Percentiles rank a stretch among this genome's conserved stretches.
These are phyloP conservation scores for Cynocephalus volans DNA, from an alignment of 2,113 vertebrate species.

Conservation along the genomic window DNA sequence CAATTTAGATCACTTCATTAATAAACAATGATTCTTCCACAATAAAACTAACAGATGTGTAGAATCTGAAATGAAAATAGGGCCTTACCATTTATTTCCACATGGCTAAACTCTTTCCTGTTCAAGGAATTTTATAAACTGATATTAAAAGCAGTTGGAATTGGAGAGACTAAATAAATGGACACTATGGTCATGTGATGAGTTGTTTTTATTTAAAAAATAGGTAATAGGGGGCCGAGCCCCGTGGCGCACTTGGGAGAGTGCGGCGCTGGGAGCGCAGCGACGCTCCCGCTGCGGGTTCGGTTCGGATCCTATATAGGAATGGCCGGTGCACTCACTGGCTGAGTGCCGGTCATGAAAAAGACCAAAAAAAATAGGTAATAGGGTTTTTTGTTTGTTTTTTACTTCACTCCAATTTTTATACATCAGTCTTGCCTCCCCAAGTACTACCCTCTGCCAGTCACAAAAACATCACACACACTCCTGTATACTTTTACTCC, in stretches of 20 bases:
- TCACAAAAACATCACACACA: neutral
- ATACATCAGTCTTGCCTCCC: neutral
- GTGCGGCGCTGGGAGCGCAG: too few relatives aligned
- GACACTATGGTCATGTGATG: neutral
- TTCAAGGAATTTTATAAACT: neutral
- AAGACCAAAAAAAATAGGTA: neutral
- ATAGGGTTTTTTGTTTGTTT: neutral
- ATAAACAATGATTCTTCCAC: neutral
- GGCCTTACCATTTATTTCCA: neutral
- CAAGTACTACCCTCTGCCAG: neutral
- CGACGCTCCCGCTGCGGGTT: too few relatives aligned
- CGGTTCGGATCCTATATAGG: too few relatives aligned
- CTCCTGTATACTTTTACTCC: neutral
- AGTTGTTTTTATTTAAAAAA: neutral
- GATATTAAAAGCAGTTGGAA: neutral
- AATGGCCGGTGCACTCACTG: too few relatives aligned
- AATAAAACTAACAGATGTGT: neutral
- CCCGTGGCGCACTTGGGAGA: too few relatives aligned
- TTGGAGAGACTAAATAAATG: neutral
- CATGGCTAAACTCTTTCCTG: neutral
- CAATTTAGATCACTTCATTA: neutral
- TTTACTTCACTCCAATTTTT: neutral
- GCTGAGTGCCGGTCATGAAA: too few relatives aligned
- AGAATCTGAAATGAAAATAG: neutral
- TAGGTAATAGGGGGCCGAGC: neutral